Percentiles rank a stretch among this genome's conserved stretches.
Evolutionary conservation across 2,888 invertebrate genomes (phyloP).

Genomic region (Melolontha melolontha): DNA sequence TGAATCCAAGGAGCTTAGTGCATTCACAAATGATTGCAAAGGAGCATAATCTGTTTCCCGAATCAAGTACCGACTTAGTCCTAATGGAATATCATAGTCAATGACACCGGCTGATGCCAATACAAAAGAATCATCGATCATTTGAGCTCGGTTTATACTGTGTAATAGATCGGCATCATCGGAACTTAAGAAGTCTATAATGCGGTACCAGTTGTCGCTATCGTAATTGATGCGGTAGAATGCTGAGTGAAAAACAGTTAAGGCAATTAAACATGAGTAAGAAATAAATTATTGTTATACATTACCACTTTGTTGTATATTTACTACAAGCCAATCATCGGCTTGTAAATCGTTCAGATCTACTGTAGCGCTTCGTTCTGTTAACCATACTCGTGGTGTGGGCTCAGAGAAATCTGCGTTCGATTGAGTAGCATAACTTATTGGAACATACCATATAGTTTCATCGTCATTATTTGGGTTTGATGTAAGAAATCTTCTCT

Average conservation of each 20-base stretch:
- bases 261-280: background rate
- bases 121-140: slow-evolving; percentile 79
- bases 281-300: background rate
- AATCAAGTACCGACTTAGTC: slow-evolving; percentile 71
- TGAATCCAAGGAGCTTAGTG: slow-evolving; percentile 47
- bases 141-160: slow-evolving; percentile 77
- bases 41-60: slow-evolving; percentile 75
- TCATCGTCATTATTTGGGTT: slow-evolving; percentile 1
- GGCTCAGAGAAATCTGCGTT: slow-evolving; percentile 67
- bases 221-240: slow-evolving; percentile 82
- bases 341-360: slow-evolving; percentile 55
- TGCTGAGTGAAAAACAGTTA: slow-evolving; percentile 62
- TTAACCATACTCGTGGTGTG: slow-evolving; percentile 67
- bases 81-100: slow-evolving; percentile 68
- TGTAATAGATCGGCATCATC: slow-evolving; percentile 67
- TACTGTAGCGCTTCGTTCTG: slow-evolving; percentile 48
- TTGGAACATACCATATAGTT: slow-evolving; percentile 4
- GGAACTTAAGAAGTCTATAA: slow-evolving; percentile 65
- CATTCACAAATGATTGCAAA: slow-evolving; percentile 67
- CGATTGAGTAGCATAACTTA: slow-evolving; percentile 43
- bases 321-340: slow-evolving; percentile 72
- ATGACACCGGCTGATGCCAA: slow-evolving; percentile 72
- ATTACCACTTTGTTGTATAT: slow-evolving; percentile 73
- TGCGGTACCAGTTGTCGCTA: slow-evolving; percentile 72
- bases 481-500: slow-evolving; percentile 2